Conservation (phyloP, 1,140 invertebrate genomes). For the Drosophila lacteicornis region DNA sequence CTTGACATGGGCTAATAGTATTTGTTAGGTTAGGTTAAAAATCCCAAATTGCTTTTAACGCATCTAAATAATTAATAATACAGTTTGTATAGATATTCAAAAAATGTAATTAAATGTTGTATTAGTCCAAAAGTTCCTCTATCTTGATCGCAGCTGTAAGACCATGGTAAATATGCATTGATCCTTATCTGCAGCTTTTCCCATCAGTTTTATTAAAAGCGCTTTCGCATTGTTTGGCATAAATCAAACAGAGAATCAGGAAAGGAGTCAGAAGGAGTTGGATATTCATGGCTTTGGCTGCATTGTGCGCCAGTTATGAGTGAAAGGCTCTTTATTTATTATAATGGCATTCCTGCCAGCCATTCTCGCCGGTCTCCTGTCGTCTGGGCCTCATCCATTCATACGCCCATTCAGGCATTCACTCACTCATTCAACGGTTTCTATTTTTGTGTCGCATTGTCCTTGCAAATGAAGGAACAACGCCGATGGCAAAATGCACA, state of each 20-base stretch:
- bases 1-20: no score
- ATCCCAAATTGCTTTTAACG: neutral
- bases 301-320: constrained; percentile 77
- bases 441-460: constrained; percentile 74
- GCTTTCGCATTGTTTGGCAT: constrained; percentile 64
- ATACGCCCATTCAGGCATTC: constrained; percentile 53
- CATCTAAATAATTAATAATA: neutral
- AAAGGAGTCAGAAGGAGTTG: constrained; percentile 31
- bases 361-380: constrained; percentile 29
- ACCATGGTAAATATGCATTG: constrained; percentile 40
- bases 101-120: neutral
- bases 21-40: neutral
- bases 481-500: constrained; percentile 49
- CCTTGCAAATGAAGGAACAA: constrained; percentile 78
- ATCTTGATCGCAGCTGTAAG: neutral
- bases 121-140: neutral
- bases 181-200: constrained; percentile 41
- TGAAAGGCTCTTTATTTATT: constrained; percentile 81
- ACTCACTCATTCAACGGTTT: constrained; percentile 62
- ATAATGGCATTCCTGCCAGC: constrained; percentile 74
- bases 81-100: neutral
- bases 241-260: constrained; percentile 48
- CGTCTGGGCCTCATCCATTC: constrained; percentile 50
- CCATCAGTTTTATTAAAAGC: constrained; percentile 75
- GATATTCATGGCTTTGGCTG: constrained; percentile 66